These are phyloP conservation scores for Polietes domitor DNA, from an alignment of 2,888 invertebrate species.

Conservation along the genomic window DNA sequence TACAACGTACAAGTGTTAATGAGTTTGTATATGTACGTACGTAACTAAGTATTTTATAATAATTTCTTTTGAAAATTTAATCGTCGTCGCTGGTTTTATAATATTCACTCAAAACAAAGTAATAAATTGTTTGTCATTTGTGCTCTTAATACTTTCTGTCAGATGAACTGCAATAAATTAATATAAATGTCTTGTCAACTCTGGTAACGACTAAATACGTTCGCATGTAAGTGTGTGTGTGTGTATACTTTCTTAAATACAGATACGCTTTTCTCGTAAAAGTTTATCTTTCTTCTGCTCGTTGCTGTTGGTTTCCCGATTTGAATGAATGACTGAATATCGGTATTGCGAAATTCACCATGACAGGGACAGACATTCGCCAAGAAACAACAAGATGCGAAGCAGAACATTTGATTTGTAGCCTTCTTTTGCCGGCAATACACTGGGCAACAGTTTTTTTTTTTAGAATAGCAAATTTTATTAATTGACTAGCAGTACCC, in stretches of 20 bases:
- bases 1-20: too few species aligned
- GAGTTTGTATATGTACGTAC: neutral
- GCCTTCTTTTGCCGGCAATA: too few species aligned
- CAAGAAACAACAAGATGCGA: too few species aligned
- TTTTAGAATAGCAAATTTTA: too few species aligned
- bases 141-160: slow-evolving; percentile 77
- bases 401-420: too few species aligned
- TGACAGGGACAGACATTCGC: slow-evolving; percentile 36
- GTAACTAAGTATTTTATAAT: slow-evolving; percentile 38
- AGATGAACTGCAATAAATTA: slow-evolving; percentile 79
- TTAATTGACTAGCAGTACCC: too few species aligned
- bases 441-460: too few species aligned
- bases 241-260: neutral
- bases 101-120: slow-evolving; percentile 77
- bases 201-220: slow-evolving; percentile 48
- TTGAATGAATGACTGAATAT: slow-evolving; percentile 35
- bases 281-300: neutral
- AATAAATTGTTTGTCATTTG: slow-evolving; percentile 77
- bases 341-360: neutral
- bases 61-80: slow-evolving; percentile 42
- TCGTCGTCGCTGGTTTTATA: slow-evolving; percentile 46
- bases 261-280: slow-evolving; percentile 35
- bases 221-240: slow-evolving; percentile 18
- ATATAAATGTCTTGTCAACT: slow-evolving; percentile 79
- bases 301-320: neutral